Evolutionary conservation across 2,888 invertebrate genomes (phyloP).

Genomic region (Entomobrya multifasciata): DNA sequence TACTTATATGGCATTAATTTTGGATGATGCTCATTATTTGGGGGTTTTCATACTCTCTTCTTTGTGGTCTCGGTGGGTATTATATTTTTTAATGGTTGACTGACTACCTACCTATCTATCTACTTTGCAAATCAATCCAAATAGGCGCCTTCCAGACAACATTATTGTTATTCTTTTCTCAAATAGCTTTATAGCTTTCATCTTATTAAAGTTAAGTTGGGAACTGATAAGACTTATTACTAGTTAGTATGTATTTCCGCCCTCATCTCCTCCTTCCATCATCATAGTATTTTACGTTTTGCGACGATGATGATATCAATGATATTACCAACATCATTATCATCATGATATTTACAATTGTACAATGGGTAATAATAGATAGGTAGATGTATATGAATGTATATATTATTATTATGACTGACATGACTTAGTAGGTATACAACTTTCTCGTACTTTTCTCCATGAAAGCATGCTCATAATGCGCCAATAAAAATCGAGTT

Average conservation of each 20-base stretch:
- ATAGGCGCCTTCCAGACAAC: constrained; percentile 18
- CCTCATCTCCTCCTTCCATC: not conserved
- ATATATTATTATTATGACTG: constrained; percentile 35
- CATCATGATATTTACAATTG: constrained; percentile 21
- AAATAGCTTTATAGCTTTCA: not conserved
- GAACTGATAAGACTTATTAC: not conserved
- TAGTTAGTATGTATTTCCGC: constrained; percentile 21
- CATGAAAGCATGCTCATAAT: constrained; percentile 50
- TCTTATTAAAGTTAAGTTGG: constrained; percentile 14
- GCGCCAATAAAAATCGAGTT: constrained; percentile 41
- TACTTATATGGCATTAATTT: too few relatives aligned
- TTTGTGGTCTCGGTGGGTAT: not conserved
- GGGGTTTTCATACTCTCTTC: too few relatives aligned
- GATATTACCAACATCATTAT: too few relatives aligned
- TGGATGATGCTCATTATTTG: constrained; percentile 1
- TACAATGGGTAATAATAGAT: constrained; percentile 14
- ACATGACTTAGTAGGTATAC: constrained; percentile 50
- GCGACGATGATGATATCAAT: not conserved
- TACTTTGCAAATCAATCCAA: constrained; percentile 32
- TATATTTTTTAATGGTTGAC: not conserved
- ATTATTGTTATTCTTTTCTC: constrained; percentile 4
- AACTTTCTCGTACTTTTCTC: constrained; percentile 38
- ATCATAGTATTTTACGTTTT: not conserved
- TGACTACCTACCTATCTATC: not conserved
- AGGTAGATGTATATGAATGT: too few relatives aligned